Evolutionary conservation across 2,797 vertebrate genomes (phyloP).

Genomic region (Oceanodroma leucorhoa): DNA sequence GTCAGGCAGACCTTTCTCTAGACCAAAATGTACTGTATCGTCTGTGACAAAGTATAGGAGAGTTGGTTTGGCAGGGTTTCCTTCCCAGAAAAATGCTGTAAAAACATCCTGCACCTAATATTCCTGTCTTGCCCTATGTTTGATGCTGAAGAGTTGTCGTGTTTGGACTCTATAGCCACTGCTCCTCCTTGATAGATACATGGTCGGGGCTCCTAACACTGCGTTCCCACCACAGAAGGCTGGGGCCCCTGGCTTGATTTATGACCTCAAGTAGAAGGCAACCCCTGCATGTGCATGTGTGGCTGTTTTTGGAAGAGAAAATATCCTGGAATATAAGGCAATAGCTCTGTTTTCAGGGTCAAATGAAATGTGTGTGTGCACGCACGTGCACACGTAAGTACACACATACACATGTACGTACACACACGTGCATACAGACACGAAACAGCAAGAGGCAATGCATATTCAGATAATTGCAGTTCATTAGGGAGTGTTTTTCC

Average conservation of each 20-base stretch:
- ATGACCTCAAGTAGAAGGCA: not conserved
- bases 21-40: not conserved
- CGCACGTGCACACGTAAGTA: accelerated
- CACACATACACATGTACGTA: accelerated
- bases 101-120: not conserved
- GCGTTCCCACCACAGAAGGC: not conserved
- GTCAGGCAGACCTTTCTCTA: not conserved
- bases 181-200: not conserved
- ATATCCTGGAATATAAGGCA: not conserved
- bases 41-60: not conserved
- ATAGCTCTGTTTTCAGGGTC: accelerated
- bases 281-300: accelerated
- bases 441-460: not conserved
- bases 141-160: not conserved
- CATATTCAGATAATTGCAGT: not conserved
- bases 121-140: not conserved
- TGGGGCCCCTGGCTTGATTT: not conserved
- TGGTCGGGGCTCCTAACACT: accelerated
- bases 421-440: accelerated
- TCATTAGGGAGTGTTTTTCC: not conserved
- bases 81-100: not conserved
- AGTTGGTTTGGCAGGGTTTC: not conserved
- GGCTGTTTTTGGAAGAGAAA: not conserved
- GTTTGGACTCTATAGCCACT: not conserved
- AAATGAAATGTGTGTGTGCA: not conserved